Evolutionary conservation across 2,113 vertebrate genomes (phyloP), one percentile per base, ranked within the genome.

Genomic region (Piprites chloris): DNA sequence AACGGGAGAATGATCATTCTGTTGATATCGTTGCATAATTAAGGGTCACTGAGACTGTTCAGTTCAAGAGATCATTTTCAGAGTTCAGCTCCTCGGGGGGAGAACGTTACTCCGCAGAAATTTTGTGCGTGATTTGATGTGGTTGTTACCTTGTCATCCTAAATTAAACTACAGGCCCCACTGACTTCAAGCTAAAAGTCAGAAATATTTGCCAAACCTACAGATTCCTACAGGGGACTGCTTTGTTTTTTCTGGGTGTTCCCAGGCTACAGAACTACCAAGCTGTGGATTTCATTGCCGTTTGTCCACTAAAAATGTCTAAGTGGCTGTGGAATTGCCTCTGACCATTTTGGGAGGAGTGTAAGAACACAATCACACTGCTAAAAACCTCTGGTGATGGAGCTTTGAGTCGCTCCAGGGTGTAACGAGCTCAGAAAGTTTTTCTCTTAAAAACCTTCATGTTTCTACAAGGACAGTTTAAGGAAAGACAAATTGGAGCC

Each of bases 1-100:
- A 85, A 97, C 18, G 44, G 67, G 77, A 89, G 85, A 88, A 42
- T 20, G 85, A 74, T 83, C 13, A 78, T 65, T 84, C 85, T 84
- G 52, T n/a, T 85, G 85, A 11, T 80, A 47, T 67, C 24, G 5
- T 32, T 84, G 79, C 73, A 84, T 92, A 93, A 95, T 84, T 47
- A 61, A 56, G 73, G 95, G 92, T 96, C 85, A 75, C 68, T 5
- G 72, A 56, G 82, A 35, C 63, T 39, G 39, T n/a, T 71, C 14
- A 65, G 87, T 95, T 90, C 95, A 78, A 69, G 79, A 90, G 88
- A 90, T 92, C 72, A 49, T 78, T 88, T 61, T 63, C 65, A 88
- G 56, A 90, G 47, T 56, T 88, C 87, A 80, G 42, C 37, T 93
- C 39, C 63, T 76, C 4, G 14, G 14, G 0, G 32, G 30, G 10